Percentiles rank a stretch among this genome's conserved stretches.
phyloP scores from a whole-genome alignment of 2,888 invertebrate genomes.

The Mongoloraphidia duomilia region DNA sequence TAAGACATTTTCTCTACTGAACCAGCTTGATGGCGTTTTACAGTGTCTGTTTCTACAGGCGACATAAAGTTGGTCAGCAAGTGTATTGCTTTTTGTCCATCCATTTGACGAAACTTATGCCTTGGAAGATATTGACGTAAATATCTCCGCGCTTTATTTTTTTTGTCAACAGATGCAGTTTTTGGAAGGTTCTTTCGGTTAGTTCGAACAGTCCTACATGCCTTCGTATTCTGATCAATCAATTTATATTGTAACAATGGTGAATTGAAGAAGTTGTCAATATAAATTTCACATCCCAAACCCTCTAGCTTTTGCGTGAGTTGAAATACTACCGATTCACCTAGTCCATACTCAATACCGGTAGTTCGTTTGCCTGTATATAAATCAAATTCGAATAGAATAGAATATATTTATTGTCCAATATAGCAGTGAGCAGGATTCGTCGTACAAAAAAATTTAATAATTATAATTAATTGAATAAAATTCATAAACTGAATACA shows the following conservation, averaged over 20 bases:
- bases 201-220: background rate
- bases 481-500: no score
- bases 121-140: background rate
- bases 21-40: background rate
- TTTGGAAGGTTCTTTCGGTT: background rate
- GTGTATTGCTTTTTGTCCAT: background rate
- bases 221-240: background rate
- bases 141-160: background rate
- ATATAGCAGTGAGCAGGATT: no score
- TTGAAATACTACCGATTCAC: slow-evolving; percentile 13
- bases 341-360: slow-evolving; percentile 14
- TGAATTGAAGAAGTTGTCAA: background rate
- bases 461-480: no score
- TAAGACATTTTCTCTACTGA: background rate
- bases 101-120: background rate
- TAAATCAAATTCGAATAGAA: slow-evolving; percentile 14
- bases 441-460: no score
- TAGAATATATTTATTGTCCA: no score
- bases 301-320: background rate
- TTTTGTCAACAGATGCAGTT: background rate
- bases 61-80: background rate
- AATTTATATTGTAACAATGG: background rate
- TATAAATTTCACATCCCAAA: background rate
- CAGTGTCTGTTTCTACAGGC: background rate
- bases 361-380: slow-evolving; percentile 14